phyloP scores from a whole-genome alignment of 2,888 invertebrate genomes.

The Lasioglossum malachurum region DNA sequence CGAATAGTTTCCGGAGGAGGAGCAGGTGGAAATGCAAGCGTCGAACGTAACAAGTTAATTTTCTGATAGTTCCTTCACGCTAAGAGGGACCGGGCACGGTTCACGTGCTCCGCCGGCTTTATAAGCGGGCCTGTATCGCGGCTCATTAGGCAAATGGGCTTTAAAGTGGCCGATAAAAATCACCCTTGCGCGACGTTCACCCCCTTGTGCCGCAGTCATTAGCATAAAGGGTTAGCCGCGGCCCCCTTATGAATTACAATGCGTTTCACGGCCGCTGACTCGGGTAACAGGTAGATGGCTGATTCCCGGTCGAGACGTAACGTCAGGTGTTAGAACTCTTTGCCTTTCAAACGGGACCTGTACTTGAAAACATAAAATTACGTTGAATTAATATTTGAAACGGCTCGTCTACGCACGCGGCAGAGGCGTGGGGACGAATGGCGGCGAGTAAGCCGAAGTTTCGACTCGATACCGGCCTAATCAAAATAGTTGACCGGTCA shows the following conservation, averaged over 20 bases:
- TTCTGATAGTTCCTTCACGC: conserved; percentile 56
- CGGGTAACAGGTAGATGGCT: conserved; percentile 64
- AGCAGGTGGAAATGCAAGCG: conserved; percentile 34
- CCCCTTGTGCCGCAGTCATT: conserved; percentile 56
- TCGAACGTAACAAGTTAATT: conserved; percentile 51
- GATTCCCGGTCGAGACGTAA: conserved; percentile 52
- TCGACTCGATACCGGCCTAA: conserved; percentile 15
- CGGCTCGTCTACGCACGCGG: background rate
- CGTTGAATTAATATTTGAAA: background rate
- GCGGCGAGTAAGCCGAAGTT: background rate
- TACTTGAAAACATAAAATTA: background rate
- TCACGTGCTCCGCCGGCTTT: conserved; percentile 28
- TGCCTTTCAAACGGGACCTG: conserved; percentile 21
- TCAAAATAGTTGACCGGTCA: conserved; percentile 43
- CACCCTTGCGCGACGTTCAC: conserved; percentile 64
- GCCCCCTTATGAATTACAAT: conserved; percentile 64
- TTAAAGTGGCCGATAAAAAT: conserved; percentile 77
- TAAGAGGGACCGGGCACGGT: conserved; percentile 41
- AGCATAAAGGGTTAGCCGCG: conserved; percentile 74
- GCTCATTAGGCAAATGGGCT: conserved; percentile 76
- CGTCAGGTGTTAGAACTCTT: conserved; percentile 39
- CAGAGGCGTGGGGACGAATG: background rate
- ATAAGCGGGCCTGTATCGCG: conserved; percentile 68
- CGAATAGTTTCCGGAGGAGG: background rate
- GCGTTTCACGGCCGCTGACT: conserved; percentile 68